phyloP scores from a whole-genome alignment of 2,888 invertebrate species.

The Zaprionus bogoriensis region DNA sequence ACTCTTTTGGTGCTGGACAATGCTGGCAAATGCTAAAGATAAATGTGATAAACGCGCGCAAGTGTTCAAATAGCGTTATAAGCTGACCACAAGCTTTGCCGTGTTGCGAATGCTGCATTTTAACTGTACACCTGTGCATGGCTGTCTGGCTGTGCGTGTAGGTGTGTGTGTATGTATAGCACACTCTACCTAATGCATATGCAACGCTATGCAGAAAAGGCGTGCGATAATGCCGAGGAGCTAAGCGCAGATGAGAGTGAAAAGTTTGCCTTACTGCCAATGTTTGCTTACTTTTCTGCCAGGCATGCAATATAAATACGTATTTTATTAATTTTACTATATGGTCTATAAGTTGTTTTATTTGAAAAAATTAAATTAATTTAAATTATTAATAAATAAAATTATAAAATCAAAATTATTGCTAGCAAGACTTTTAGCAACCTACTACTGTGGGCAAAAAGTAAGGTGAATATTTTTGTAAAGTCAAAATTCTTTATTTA shows the following conservation, averaged over 20 bases:
- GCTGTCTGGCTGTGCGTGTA: no score
- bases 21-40: conserved; percentile 57
- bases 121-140: conserved; percentile 4
- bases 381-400: no score
- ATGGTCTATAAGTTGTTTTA: no score
- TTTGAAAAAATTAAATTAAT: no score
- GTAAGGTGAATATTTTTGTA: no score
- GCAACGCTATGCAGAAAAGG: conserved; percentile 1
- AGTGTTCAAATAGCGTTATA: conserved; percentile 69
- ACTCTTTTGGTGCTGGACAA: conserved; percentile 28
- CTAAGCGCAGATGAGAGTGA: not conserved
- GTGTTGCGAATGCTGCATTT: conserved; percentile 34
- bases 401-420: not conserved
- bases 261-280: not conserved
- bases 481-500: no score
- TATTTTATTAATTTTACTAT: no score
- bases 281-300: no score
- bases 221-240: not conserved
- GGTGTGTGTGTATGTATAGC: conserved; percentile 2
- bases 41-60: conserved; percentile 73
- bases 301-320: no score
- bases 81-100: conserved; percentile 67
- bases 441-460: no score
- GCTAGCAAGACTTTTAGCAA: no score
- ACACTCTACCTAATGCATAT: conserved; percentile 42